phyloP scores from a whole-genome alignment of 2,888 invertebrate species.

The Drosophila anomalipes region DNA sequence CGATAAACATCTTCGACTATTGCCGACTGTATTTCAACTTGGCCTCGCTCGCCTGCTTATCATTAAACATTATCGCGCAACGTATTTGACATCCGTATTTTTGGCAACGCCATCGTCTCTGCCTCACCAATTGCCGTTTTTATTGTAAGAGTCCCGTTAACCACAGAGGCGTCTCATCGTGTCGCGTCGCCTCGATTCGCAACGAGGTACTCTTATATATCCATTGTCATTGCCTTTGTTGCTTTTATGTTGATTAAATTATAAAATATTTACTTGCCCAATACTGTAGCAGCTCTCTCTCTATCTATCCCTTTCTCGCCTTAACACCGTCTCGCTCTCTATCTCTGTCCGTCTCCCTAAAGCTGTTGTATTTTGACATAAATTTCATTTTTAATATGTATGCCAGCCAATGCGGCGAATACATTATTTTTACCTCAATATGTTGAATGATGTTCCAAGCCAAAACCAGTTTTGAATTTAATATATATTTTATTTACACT shows the following conservation, averaged over 20 bases:
- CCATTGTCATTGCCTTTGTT: slow-evolving; percentile 67
- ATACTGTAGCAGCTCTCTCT: slow-evolving; percentile 23
- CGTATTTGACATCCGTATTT: slow-evolving; percentile 69
- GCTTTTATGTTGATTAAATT: slow-evolving; percentile 82
- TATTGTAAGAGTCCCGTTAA: slow-evolving; percentile 67
- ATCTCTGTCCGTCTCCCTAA: no score
- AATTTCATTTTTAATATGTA: slow-evolving; percentile 65
- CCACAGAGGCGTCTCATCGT: slow-evolving; percentile 63
- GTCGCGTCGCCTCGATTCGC: neutral
- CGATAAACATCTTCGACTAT: slow-evolving; percentile 82
- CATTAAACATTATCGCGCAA: slow-evolving; percentile 79
- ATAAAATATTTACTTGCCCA: slow-evolving; percentile 77
- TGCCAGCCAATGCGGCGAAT: slow-evolving; percentile 59
- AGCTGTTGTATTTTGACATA: slow-evolving; percentile 39
- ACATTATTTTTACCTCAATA: slow-evolving; percentile 49
- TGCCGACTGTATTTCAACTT: slow-evolving; percentile 76
- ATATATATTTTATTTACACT: neutral
- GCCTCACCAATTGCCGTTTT: slow-evolving; percentile 49
- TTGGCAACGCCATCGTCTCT: slow-evolving; percentile 37
- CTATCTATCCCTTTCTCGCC: slow-evolving; percentile 6
- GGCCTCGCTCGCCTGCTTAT: slow-evolving; percentile 57
- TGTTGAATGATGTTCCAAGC: slow-evolving; percentile 13
- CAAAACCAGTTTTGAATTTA: neutral
- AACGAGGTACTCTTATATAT: slow-evolving; percentile 22
- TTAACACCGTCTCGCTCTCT: neutral